These are phyloP conservation scores for Danio albolineatus DNA, from an alignment of 2,797 vertebrate species.

Conservation along the genomic window DNA sequence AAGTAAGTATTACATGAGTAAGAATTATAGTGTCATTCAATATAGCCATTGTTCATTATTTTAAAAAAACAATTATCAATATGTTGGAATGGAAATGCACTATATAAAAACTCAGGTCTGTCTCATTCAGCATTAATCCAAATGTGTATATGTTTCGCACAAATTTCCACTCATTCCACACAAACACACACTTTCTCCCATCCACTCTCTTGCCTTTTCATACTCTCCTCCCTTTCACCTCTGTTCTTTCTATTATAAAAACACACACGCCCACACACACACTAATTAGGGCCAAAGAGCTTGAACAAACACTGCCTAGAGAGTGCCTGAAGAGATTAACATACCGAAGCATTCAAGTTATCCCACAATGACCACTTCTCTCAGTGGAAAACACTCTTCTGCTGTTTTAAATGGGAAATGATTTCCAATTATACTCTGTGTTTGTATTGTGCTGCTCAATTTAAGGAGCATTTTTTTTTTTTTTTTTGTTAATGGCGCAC, in stretches of 20 bases:
- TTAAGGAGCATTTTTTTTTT: constrained; percentile 1
- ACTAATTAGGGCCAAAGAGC: constrained; percentile 66
- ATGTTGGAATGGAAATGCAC: too few species aligned
- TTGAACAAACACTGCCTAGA: constrained; percentile 65
- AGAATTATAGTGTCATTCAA: too few species aligned
- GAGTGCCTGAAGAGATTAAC: constrained; percentile 54
- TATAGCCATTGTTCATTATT: too few species aligned
- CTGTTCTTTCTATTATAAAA: constrained; percentile 11
- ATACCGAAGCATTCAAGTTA: constrained; percentile 19
- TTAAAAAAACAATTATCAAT: too few species aligned
- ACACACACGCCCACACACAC: constrained; percentile 45
- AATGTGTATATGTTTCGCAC: too few species aligned
- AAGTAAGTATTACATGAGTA: too few species aligned
- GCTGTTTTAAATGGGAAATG: background rate
- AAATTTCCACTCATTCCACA: background rate
- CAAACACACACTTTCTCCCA: constrained; percentile 63
- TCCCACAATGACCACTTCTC: constrained; percentile 37
- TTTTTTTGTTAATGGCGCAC: background rate
- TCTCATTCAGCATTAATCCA: background rate
- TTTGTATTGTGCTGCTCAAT: constrained; percentile 4
- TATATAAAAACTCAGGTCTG: background rate
- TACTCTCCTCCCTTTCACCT: constrained; percentile 2
- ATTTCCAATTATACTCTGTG: background rate
- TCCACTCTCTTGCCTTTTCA: constrained; percentile 1
- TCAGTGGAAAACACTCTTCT: background rate